phyloP scores from a whole-genome alignment of 2,113 vertebrate species.

The Poeciliopsis retropinna region DNA sequence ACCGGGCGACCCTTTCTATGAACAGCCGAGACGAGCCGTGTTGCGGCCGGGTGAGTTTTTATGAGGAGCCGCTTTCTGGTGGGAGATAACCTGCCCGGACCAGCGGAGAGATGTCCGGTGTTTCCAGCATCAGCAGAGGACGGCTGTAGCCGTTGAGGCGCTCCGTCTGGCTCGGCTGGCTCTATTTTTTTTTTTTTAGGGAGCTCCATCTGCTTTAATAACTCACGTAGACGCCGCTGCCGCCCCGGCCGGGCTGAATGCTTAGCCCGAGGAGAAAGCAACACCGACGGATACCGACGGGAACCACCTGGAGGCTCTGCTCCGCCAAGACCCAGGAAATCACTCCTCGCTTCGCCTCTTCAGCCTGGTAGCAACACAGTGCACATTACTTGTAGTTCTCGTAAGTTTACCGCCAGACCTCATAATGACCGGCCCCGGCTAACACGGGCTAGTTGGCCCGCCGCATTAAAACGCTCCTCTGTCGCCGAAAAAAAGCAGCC shows the following conservation, averaged over 20 bases:
- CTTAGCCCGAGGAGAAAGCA: slow-evolving; percentile 33
- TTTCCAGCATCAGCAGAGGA: slow-evolving; percentile 63
- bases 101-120: slow-evolving; percentile 59
- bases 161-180: slow-evolving; percentile 45
- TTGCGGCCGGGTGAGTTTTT: not conserved
- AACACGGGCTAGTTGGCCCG: slow-evolving; percentile 63
- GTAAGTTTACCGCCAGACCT: slow-evolving; percentile 74
- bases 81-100: slow-evolving; percentile 43
- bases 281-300: slow-evolving; percentile 15
- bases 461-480: slow-evolving; percentile 10
- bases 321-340: slow-evolving; percentile 51
- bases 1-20: not conserved
- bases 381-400: slow-evolving; percentile 62
- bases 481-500: not conserved
- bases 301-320: slow-evolving; percentile 29
- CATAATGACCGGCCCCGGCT: slow-evolving; percentile 59
- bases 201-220: slow-evolving; percentile 39
- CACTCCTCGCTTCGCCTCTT: slow-evolving; percentile 33
- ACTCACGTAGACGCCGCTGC: slow-evolving; percentile 30
- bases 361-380: slow-evolving; percentile 56
- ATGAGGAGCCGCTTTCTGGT: slow-evolving; percentile 2
- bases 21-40: not conserved
- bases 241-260: slow-evolving; percentile 40
- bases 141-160: slow-evolving; percentile 60
- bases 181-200: not conserved